Percentiles rank a stretch among this genome's conserved stretches.
These are phyloP conservation scores for Neodiprion virginianus DNA, from an alignment of 1,140 invertebrate genomes.

Conservation along the genomic window DNA sequence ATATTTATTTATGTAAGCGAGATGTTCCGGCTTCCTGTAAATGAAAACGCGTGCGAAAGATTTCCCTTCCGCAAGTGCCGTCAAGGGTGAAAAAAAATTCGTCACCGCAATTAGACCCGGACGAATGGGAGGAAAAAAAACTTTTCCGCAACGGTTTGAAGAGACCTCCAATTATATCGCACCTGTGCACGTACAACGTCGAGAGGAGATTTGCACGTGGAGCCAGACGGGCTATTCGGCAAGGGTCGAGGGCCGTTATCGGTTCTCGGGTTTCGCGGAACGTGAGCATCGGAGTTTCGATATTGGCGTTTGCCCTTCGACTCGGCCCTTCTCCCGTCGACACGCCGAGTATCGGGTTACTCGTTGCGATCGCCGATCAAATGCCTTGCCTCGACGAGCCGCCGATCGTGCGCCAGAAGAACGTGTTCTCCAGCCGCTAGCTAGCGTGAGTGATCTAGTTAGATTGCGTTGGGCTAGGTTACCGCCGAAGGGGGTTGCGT, in stretches of 20 bases:
- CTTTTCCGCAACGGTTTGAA: no score
- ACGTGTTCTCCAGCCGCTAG: constrained; percentile 11
- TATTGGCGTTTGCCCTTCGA: no score
- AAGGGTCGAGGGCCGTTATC: no score
- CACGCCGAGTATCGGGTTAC: background rate
- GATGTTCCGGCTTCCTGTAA: background rate
- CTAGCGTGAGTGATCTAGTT: background rate
- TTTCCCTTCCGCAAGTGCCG: background rate
- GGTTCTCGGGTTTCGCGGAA: no score
- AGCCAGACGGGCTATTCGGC: no score
- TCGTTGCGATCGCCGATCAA: constrained; percentile 38
- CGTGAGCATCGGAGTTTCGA: no score
- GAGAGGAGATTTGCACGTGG: no score
- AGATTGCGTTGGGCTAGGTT: constrained; percentile 5
- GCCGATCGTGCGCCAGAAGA: constrained; percentile 41
- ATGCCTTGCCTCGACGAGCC: constrained; percentile 47
- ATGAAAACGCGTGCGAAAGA: background rate
- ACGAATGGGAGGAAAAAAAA: no score
- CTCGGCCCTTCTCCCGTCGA: background rate
- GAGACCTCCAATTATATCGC: no score
- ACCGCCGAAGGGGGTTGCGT: background rate
- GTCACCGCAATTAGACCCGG: background rate
- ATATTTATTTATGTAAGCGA: no score
- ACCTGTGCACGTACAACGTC: no score
- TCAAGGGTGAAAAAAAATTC: background rate